A percentile compares a stretch with the other conserved stretches of the same genome.
phyloP scores from a whole-genome alignment of 1,140 invertebrate genomes.

The Lucilia sericata region DNA sequence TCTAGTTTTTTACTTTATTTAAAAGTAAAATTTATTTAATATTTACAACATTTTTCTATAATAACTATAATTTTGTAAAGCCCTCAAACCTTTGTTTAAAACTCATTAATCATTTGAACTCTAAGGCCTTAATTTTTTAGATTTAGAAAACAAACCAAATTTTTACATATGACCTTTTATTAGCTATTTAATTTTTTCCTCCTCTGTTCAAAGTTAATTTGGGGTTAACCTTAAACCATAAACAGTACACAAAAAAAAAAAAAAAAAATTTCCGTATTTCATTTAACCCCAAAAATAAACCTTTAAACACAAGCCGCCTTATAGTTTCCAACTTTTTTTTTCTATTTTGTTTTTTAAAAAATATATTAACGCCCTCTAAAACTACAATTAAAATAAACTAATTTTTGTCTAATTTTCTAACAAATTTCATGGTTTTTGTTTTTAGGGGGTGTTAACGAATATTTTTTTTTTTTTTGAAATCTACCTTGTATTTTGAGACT shows the following conservation, averaged over 20 bases:
- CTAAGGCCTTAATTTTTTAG: conserved; percentile 25
- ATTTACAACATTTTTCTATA: background rate
- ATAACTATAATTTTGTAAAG: background rate
- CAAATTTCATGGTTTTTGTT: background rate
- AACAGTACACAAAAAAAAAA: background rate
- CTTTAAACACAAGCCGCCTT: conserved; percentile 30
- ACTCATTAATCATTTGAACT: conserved; percentile 38
- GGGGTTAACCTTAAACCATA: conserved; percentile 22
- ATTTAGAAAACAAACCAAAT: background rate
- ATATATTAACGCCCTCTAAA: conserved; percentile 22
- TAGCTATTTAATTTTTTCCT: too few relatives aligned
- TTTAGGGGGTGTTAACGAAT: background rate
- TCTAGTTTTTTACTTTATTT: background rate
- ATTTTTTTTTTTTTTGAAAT: background rate
- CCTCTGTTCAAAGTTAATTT: background rate
- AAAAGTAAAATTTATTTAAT: background rate
- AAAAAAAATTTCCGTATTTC: background rate
- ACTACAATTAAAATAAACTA: background rate
- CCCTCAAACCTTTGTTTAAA: conserved; percentile 37
- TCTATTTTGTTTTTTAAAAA: background rate
- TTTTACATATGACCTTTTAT: conserved; percentile 38
- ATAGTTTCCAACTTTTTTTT: background rate
- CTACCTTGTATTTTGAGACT: background rate
- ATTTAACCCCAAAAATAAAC: background rate
- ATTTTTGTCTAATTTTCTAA: background rate